A percentile compares a stretch with the other conserved stretches of the same genome.
Conservation (phyloP, 2,888 invertebrate species). For the Meganola albula region DNA sequence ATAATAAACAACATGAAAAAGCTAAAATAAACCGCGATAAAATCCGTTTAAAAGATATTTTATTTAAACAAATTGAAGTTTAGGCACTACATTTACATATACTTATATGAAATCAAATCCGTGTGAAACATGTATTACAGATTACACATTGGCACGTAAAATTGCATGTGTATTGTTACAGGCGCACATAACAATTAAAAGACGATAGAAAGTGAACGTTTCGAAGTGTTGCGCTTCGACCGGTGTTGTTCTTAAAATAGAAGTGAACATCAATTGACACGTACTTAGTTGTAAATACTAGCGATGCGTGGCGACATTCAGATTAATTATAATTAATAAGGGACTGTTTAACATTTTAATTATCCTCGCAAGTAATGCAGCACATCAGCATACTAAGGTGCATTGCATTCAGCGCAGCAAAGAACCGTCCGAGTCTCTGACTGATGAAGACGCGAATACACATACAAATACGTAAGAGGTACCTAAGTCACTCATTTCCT, state of each 20-base stretch:
- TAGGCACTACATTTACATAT: no score
- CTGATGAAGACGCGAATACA: no score
- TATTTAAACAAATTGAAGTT: no score
- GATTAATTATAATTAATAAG: conserved; percentile 13
- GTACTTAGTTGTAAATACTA: conserved; percentile 45
- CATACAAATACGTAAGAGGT: no score
- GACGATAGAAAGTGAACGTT: conserved; percentile 70
- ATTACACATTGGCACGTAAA: conserved; percentile 71
- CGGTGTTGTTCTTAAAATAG: conserved; percentile 56
- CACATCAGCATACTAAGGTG: no score
- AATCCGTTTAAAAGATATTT: no score
- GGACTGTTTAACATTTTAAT: conserved; percentile 5
- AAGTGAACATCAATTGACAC: conserved; percentile 56
- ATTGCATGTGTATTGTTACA: conserved; percentile 64
- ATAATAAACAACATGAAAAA: no score
- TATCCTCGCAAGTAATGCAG: not conserved
- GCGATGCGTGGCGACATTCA: conserved; percentile 25
- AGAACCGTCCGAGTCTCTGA: no score
- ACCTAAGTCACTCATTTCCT: no score
- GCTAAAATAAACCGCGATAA: no score
- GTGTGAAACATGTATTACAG: conserved; percentile 48
- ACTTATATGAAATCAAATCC: conserved; percentile 39
- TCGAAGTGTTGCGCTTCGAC: conserved; percentile 49
- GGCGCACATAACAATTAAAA: conserved; percentile 74
- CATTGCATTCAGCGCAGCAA: no score